Evolutionary conservation across 1,140 invertebrate species (phyloP).

Genomic region (Neoseiulus cucumeris): DNA sequence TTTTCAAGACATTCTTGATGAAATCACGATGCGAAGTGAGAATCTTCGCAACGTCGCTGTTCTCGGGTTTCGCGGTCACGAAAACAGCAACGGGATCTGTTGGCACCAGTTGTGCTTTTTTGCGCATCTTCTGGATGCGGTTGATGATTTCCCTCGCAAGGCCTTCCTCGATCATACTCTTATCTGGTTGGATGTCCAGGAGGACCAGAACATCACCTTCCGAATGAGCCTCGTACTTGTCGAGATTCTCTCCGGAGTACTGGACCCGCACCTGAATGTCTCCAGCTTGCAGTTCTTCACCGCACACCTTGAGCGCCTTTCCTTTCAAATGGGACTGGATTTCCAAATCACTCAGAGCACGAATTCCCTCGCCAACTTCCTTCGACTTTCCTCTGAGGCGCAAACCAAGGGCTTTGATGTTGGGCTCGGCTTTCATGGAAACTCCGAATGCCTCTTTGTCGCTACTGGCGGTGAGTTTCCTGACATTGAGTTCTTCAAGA

Average conservation of each 20-base stretch:
- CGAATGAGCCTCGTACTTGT: slow-evolving; percentile 68
- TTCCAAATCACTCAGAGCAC: slow-evolving; percentile 26
- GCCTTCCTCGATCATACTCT: slow-evolving; percentile 75
- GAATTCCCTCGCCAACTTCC: slow-evolving; percentile 56
- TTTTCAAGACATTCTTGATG: slow-evolving; percentile 61
- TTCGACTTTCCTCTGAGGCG: slow-evolving; percentile 75
- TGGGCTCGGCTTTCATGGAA: slow-evolving; percentile 73
- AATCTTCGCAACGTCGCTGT: slow-evolving; percentile 42
- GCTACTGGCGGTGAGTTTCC: slow-evolving; percentile 59
- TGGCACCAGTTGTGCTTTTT: slow-evolving; percentile 78
- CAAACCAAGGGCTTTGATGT: slow-evolving; percentile 67
- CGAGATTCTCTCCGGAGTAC: slow-evolving; percentile 42
- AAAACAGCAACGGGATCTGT: slow-evolving; percentile 71
- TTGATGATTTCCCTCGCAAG: slow-evolving; percentile 84
- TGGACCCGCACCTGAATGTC: slow-evolving; percentile 69
- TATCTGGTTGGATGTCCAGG: slow-evolving; percentile 43
- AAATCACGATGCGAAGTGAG: slow-evolving; percentile 46
- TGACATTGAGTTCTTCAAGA: slow-evolving; percentile 81
- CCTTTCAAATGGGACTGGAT: slow-evolving; percentile 29
- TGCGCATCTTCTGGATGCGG: slow-evolving; percentile 86
- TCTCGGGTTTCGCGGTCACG: slow-evolving; percentile 31
- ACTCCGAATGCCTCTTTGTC: slow-evolving; percentile 89
- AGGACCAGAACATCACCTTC: slow-evolving; percentile 43
- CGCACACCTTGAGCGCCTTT: slow-evolving; percentile 48
- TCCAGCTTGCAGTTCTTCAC: slow-evolving; percentile 50